Conservation (phyloP, 92 coral and sea anemone species). For the Virgularia gustaviana region DNA sequence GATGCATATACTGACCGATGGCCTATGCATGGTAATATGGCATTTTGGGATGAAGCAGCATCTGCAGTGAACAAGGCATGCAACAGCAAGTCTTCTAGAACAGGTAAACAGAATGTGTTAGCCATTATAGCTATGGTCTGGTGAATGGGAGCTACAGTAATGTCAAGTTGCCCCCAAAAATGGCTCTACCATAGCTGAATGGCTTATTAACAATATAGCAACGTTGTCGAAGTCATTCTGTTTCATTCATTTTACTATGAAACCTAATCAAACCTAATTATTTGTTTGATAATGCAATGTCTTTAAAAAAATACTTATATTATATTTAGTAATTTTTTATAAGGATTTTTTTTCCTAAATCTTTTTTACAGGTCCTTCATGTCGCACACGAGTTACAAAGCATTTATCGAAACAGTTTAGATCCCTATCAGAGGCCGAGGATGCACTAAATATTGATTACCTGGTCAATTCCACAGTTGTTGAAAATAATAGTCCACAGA, state of each 20-base stretch:
- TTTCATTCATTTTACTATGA: too few relatives aligned
- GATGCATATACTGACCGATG: conserved; percentile 4
- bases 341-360: background rate
- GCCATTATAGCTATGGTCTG: background rate
- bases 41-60: conserved; percentile 7
- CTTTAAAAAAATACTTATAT: background rate
- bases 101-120: conserved; percentile 1
- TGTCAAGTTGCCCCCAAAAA: background rate
- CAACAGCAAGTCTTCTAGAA: conserved; percentile 26
- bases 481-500: background rate
- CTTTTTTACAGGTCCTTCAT: conserved; percentile 11
- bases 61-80: conserved; percentile 18
- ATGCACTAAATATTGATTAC: conserved; percentile 4
- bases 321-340: background rate
- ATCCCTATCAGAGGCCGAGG: conserved; percentile 11
- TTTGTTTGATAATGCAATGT: background rate
- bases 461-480: background rate
- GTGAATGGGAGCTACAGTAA: background rate
- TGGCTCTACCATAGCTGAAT: background rate
- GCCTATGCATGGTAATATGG: conserved; percentile 5
- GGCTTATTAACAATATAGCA: too few relatives aligned
- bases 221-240: too few relatives aligned
- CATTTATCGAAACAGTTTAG: conserved; percentile 4
- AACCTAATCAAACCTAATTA: too few relatives aligned
- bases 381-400: conserved; percentile 16